Evolutionary conservation across 2,113 vertebrate genomes (phyloP).

Genomic region (Pollimyrus isidori): DNA sequence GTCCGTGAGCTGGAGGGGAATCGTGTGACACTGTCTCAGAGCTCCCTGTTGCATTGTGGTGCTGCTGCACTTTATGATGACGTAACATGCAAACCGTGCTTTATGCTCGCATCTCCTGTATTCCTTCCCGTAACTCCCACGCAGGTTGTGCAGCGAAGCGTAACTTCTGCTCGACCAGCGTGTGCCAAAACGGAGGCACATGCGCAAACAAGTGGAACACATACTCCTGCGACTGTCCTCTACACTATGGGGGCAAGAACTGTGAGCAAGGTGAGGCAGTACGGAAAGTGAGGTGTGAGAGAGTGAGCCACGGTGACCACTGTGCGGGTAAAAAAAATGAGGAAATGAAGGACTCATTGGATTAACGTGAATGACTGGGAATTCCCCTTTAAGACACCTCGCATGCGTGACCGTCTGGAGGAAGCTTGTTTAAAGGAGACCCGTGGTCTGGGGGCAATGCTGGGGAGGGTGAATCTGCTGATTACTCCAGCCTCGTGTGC

Average conservation of each 20-base stretch:
- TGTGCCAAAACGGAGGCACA: conserved; percentile 81
- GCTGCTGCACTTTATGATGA: neutral
- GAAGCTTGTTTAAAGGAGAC: conserved; percentile 14
- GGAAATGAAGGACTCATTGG: neutral
- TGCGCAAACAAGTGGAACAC: conserved; percentile 87
- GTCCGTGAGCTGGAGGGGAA: conserved; percentile 43
- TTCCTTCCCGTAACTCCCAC: neutral
- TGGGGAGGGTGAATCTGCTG: neutral
- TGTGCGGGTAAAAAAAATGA: neutral
- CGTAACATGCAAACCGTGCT: neutral
- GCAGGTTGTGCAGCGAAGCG: conserved; percentile 78
- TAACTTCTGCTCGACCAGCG: conserved; percentile 68
- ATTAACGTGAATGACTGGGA: neutral
- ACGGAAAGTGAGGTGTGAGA: neutral
- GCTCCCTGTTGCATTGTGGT: neutral
- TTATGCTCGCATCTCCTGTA: neutral
- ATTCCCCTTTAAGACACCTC: neutral
- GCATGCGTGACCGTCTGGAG: conserved; percentile 1
- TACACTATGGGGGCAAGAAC: conserved; percentile 82
- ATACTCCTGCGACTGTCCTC: conserved; percentile 73
- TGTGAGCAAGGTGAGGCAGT: conserved; percentile 81
- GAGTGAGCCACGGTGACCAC: neutral
- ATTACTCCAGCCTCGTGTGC: conserved; percentile 14
- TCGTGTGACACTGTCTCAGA: neutral
- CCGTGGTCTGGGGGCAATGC: neutral